Evolutionary conservation across 2,888 invertebrate genomes (phyloP).

Genomic region (Boloria selene): DNA sequence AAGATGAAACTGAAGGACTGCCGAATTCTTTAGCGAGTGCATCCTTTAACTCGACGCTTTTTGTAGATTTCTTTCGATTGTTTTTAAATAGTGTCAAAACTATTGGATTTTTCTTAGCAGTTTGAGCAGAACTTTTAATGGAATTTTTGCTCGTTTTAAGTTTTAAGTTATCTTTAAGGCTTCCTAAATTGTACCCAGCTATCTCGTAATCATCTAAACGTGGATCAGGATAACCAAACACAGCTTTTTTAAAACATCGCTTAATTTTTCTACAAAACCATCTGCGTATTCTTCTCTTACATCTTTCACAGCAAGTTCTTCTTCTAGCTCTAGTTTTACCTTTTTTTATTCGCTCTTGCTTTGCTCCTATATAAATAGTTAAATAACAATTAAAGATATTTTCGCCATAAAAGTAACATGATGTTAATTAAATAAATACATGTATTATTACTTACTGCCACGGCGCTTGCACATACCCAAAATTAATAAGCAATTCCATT

Average conservation of each 20-base stretch:
- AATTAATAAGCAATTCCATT: not conserved
- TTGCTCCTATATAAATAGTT: not conserved
- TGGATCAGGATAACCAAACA: conserved; percentile 46
- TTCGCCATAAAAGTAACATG: not conserved
- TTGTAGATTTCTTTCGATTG: conserved; percentile 30
- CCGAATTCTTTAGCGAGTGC: conserved; percentile 33
- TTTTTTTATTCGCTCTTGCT: conserved; percentile 26
- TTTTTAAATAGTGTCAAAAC: conserved; percentile 46
- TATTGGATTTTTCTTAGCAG: conserved; percentile 27
- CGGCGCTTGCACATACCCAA: conserved; percentile 16
- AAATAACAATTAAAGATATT: not conserved
- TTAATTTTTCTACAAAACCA: conserved; percentile 45
- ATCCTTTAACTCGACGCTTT: conserved; percentile 36
- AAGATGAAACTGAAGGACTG: conserved; percentile 33
- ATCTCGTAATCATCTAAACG: conserved; percentile 47
- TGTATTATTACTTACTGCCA: conserved; percentile 11
- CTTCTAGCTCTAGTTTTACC: conserved; percentile 28
- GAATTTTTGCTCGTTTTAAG: conserved; percentile 26
- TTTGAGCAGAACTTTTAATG: conserved; percentile 14
- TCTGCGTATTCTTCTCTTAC: conserved; percentile 42
- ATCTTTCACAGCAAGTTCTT: conserved; percentile 38
- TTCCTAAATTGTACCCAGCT: conserved; percentile 45
- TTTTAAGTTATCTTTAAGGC: conserved; percentile 44
- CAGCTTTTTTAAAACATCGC: conserved; percentile 46
- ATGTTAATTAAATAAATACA: not conserved